Evolutionary conservation across 2,797 vertebrate genomes (phyloP).

Genomic region (Liasis olivaceus): DNA sequence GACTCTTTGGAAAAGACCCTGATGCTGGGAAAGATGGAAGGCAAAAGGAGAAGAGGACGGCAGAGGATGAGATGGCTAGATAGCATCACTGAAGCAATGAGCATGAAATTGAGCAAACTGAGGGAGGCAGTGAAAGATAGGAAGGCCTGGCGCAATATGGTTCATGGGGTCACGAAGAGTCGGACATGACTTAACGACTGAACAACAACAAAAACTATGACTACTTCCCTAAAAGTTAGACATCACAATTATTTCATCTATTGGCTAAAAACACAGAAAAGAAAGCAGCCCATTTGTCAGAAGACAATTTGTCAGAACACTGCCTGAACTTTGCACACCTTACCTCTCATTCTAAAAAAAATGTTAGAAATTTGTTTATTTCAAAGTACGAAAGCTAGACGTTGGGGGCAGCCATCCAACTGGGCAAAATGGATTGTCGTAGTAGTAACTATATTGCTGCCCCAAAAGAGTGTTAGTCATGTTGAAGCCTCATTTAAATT

Average conservation of each 20-base stretch:
- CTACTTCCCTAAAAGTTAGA: not conserved
- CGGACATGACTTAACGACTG: too few species aligned
- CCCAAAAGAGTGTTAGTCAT: not conserved
- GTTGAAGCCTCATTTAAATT: not conserved
- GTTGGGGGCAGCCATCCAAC: not conserved
- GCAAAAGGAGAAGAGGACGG: too few species aligned
- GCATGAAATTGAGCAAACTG: too few species aligned
- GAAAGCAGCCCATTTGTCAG: not conserved
- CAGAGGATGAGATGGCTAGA: too few species aligned
- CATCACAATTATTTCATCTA: not conserved
- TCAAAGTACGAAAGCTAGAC: slow-evolving; percentile 19
- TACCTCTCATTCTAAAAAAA: not conserved
- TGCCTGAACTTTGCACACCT: not conserved
- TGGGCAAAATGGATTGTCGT: not conserved
- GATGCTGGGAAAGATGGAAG: too few species aligned
- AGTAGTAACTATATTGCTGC: not conserved
- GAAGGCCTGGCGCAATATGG: too few species aligned
- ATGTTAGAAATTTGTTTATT: not conserved
- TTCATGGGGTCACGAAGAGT: too few species aligned
- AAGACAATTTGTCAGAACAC: not conserved
- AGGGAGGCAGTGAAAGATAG: too few species aligned
- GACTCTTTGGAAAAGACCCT: too few species aligned
- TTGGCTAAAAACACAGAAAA: not conserved
- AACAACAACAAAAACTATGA: too few species aligned
- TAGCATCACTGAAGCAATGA: too few species aligned